These are phyloP conservation scores for Drosophila nigrodunni DNA, from an alignment of 1,140 invertebrate species.

Conservation along the genomic window DNA sequence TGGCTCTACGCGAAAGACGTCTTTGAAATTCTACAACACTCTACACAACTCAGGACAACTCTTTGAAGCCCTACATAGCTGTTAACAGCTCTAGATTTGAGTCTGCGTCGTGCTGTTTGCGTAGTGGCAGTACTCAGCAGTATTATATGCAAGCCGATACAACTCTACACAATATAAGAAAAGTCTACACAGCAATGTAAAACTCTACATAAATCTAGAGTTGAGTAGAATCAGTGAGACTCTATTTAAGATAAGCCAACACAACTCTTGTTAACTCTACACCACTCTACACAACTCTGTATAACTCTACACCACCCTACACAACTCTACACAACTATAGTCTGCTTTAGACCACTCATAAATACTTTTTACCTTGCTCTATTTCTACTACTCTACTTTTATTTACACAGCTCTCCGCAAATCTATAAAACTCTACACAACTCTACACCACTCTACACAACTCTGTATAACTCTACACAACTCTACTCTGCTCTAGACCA, in stretches of 20 bases:
- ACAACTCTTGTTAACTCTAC: background rate
- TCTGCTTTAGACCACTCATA: too few species aligned
- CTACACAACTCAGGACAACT: background rate
- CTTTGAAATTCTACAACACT: background rate
- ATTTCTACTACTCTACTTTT: too few species aligned
- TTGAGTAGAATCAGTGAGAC: background rate
- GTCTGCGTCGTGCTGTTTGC: too few species aligned
- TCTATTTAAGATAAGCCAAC: background rate
- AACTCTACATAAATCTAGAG: background rate
- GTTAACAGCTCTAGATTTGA: too few species aligned
- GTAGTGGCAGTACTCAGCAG: too few species aligned
- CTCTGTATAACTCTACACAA: background rate
- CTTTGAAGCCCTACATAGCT: background rate
- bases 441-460: background rate
- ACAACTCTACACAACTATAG: background rate
- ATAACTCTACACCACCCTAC: background rate
- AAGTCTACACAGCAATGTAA: too few species aligned
- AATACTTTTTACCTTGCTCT: too few species aligned
- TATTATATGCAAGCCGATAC: too few species aligned
- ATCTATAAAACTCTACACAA: background rate
- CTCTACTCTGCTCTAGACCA: too few species aligned
- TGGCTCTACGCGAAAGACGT: background rate
- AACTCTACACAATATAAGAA: too few species aligned
- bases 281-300: background rate
- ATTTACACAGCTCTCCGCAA: too few species aligned